A percentile compares a stretch with the other conserved stretches of the same genome.
These are phyloP conservation scores for Scylla paramamosain DNA, from an alignment of 1,140 invertebrate genomes.

Conservation along the genomic window DNA sequence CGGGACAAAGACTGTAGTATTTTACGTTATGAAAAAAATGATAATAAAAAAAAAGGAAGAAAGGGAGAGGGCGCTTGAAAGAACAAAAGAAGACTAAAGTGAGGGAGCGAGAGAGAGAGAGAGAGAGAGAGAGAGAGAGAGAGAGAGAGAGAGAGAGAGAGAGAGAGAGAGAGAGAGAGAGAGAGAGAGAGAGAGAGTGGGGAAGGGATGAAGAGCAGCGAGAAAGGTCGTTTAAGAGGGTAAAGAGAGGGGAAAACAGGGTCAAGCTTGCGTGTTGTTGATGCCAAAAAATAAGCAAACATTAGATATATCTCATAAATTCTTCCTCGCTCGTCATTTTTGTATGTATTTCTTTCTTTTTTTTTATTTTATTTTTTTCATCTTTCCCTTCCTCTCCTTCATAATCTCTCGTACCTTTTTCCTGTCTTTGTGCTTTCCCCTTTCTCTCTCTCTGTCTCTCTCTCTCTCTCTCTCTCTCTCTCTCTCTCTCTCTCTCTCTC, in stretches of 20 bases:
- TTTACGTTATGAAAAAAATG: neutral
- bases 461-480: too few relatives aligned
- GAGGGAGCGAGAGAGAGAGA: neutral
- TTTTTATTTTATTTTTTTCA: neutral
- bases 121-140: neutral
- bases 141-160: neutral
- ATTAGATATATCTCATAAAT: neutral
- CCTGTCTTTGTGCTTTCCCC: neutral
- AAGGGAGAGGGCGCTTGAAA: neutral
- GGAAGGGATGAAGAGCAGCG: neutral
- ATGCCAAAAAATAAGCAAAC: neutral
- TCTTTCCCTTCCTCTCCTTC: neutral
- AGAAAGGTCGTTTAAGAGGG: neutral
- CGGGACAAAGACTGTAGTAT: neutral
- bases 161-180: neutral
- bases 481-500: too few relatives aligned
- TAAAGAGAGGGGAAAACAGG: neutral
- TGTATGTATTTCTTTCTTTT: neutral
- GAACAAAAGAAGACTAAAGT: neutral
- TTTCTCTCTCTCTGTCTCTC: too few relatives aligned
- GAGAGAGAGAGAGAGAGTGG: neutral
- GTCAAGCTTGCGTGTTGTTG: neutral
- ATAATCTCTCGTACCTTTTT: neutral
- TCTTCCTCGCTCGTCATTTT: neutral
- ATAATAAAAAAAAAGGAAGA: neutral